phyloP scores from a whole-genome alignment of 2,888 invertebrate genomes.

The Autographa pulchrina region DNA sequence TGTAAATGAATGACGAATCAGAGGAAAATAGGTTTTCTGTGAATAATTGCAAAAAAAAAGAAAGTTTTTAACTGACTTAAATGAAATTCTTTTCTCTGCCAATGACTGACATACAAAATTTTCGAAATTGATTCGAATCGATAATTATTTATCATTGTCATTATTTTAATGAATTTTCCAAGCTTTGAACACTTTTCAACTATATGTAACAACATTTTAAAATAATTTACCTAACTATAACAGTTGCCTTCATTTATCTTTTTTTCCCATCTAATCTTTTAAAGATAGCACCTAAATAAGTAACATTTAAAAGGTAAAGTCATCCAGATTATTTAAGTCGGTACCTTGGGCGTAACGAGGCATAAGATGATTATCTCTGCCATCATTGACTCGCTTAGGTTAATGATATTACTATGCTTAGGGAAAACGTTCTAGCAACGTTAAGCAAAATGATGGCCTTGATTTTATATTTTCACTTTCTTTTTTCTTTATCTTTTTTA shows the following conservation, averaged over 20 bases:
- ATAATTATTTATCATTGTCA: no score
- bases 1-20: neutral
- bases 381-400: conserved; percentile 56
- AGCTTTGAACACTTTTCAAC: no score
- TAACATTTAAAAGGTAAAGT: conserved; percentile 35
- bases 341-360: conserved; percentile 51
- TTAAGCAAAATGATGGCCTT: conserved; percentile 54
- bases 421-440: conserved; percentile 54
- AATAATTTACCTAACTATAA: neutral
- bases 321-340: conserved; percentile 39
- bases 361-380: conserved; percentile 64
- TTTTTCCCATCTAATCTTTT: conserved; percentile 12
- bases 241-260: conserved; percentile 9
- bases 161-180: no score
- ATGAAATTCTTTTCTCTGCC: no score
- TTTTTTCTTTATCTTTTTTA: neutral
- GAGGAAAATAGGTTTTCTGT: no score
- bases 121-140: no score
- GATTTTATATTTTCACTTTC: conserved; percentile 3
- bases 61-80: no score
- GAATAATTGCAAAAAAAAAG: no score
- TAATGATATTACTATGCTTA: conserved; percentile 62
- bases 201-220: neutral
- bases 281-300: conserved; percentile 22
- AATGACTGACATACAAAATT: no score